Evolutionary conservation across 1,140 invertebrate genomes (phyloP), one percentile per base, ranked within the genome.

Genomic region (Argopecten irradians): DNA sequence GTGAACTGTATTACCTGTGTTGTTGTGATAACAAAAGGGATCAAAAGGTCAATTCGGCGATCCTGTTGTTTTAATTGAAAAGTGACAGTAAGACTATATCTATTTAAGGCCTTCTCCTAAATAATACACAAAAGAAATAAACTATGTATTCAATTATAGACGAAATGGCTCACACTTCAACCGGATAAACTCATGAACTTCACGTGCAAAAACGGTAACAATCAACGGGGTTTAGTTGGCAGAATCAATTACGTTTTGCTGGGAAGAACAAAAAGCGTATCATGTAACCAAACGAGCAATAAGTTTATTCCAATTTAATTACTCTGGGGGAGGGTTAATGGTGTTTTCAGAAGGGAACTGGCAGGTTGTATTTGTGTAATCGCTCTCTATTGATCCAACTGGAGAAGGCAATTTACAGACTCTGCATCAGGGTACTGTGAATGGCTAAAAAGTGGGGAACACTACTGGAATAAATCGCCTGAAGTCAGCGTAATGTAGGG

Each of bases 211-310:
- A 71, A 71, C 55, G 28, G 55, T 16, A 71, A 71, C 55, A 71
- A 71, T 71, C 55, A 71, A 71, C 55, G 55, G 55, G 55, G n/a
- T 71, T 16, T 28, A 28, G 55, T 71, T 28, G 55, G 22, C n/a
- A 71, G 55, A 71, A 71, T 71, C 55, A 71, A 71, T 71, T 71
- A 71, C 55, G 55, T 28, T n/a, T 71, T 1, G 22, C 28, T 22
- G 55, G n/a, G n/a, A 71, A 71, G 55, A 71, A n/a, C 55, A 71
- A 71, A 71, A 71, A n/a, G 22, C 55, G 55, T 71, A 71, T 71
- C 55, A 28, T 71, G 55, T 71, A 71, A 71, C 55, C 28, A 71
- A 71, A 71, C 55, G 55, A 71, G 55, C 55, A 71, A 71, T 71
- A 71, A 71, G 55, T 71, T 71, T 28, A 71, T 71, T n/a, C 55